phyloP scores from a whole-genome alignment of 2,113 vertebrate species.

The Osmerus eperlanus region DNA sequence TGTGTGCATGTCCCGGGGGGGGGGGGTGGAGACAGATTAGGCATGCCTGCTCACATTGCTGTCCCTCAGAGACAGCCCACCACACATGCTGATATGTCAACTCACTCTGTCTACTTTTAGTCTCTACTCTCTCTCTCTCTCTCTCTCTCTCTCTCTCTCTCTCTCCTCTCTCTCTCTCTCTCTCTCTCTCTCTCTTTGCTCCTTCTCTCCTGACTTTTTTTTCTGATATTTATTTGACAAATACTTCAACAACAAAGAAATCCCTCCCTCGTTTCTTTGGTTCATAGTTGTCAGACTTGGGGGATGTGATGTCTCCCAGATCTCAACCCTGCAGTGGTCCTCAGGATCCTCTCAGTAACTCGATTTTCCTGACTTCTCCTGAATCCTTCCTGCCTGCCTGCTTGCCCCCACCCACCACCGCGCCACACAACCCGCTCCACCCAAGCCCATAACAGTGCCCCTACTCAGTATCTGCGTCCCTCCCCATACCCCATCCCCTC shows the following conservation, averaged over 20 bases:
- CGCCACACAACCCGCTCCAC: background rate
- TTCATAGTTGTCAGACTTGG: too few species aligned
- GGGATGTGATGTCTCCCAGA: background rate
- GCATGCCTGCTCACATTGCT: too few species aligned
- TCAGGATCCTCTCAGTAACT: background rate
- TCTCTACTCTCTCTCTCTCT: constrained; percentile 1
- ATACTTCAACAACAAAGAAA: too few species aligned
- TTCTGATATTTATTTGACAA: too few species aligned
- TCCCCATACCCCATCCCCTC: background rate
- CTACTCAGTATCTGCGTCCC: background rate
- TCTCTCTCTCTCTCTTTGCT: constrained; percentile 8
- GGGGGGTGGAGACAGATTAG: background rate
- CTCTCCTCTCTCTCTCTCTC: background rate
- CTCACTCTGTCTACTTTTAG: background rate
- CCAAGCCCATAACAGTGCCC: background rate
- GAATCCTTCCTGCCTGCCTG: background rate
- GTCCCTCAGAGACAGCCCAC: too few species aligned
- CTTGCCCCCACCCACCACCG: background rate
- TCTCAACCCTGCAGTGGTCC: background rate
- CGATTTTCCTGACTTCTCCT: background rate
- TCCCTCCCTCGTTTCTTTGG: too few species aligned
- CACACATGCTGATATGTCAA: background rate
- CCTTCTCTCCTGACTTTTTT: background rate
- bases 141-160: background rate
- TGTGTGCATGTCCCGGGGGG: background rate